These are phyloP conservation scores for Axinella damicornis DNA, from an alignment of 37 sponge, comb jelly and placozoan species.

Conservation along the genomic window DNA sequence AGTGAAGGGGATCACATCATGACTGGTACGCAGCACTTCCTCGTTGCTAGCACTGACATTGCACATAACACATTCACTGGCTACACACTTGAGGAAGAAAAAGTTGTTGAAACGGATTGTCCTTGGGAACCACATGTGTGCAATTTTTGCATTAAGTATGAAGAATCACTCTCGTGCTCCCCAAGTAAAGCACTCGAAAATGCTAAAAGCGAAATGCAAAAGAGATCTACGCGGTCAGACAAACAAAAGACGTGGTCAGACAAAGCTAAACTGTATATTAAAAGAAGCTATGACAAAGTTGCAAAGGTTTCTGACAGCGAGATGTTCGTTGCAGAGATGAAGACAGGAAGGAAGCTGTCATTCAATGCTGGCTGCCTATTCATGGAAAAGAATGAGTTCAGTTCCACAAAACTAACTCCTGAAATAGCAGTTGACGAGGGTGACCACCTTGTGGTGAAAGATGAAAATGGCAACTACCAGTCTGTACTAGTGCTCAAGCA, in stretches of 20 bases:
- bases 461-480: neutral
- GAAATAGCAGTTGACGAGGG: slow-evolving; percentile 34
- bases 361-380: neutral
- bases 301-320: slow-evolving; percentile 1
- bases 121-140: neutral
- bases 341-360: slow-evolving; percentile 7
- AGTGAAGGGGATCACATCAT: slow-evolving; percentile 43
- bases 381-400: neutral
- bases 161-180: neutral
- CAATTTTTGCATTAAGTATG: neutral
- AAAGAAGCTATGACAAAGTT: no score
- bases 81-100: neutral
- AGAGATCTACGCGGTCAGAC: no score
- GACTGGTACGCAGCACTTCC: slow-evolving; percentile 4
- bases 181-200: neutral
- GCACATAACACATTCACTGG: slow-evolving; percentile 1
- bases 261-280: no score
- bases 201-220: neutral
- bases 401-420: slow-evolving; percentile 23
- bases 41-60: neutral
- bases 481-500: slow-evolving; percentile 24
- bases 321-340: slow-evolving; percentile 30
- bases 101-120: neutral
- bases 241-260: no score
- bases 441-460: slow-evolving; percentile 32